Evolutionary conservation across 30 jellyfish, hydroid and myxozoan genomes (phyloP), one percentile per base, ranked within the genome.

Genomic region (Hydractinia symbiolongicarpus): DNA sequence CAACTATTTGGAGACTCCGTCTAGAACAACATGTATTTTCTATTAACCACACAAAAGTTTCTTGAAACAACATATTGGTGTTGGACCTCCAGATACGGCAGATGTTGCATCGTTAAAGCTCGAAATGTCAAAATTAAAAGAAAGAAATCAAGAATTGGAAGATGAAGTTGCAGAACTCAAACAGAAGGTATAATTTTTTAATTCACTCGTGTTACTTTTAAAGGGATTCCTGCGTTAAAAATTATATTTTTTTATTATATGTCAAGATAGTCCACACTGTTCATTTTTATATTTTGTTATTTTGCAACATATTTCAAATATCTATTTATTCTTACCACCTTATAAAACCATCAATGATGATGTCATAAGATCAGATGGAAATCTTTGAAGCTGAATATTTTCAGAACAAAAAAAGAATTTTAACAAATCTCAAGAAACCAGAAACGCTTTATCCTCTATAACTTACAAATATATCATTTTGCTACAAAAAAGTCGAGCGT

Each of bases 81-180:
- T 94, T 13, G 96, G 95, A 1, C 98, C 93, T 17, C 98, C 98
- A 57, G 95, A 93, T 40, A 83, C 95, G 19, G 96, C 98, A 5
- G 98, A 93, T 55, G 95, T 87, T 52, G 98, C 87, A 73, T 55
- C 95, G 4, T 72, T 93, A 81, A 93, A 88, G 70, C 70, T 87
- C 54, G 97, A 93, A 88, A 90, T 87, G 57, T 70, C 96, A 19
- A 91, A 93, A 67, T 60, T 93, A 74, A 93, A 90, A 50, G 95
- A 87, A 66, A 87, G 82, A 77, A 93, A 93, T 76, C 91, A 93
- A 54, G 95, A 93, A 67, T 90, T 93, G 10, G 95, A 66, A 54
- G 96, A 87, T 14, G 98, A 93, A 85, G 94, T 87, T 73, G 80
- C 90, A 55, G 86, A 75, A 19, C 85, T 93, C 14, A 93, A 88